Base-by-base conservation (phyloP, 2,797 vertebrate genomes). In the Threskiornis aethiopicus region DNA sequence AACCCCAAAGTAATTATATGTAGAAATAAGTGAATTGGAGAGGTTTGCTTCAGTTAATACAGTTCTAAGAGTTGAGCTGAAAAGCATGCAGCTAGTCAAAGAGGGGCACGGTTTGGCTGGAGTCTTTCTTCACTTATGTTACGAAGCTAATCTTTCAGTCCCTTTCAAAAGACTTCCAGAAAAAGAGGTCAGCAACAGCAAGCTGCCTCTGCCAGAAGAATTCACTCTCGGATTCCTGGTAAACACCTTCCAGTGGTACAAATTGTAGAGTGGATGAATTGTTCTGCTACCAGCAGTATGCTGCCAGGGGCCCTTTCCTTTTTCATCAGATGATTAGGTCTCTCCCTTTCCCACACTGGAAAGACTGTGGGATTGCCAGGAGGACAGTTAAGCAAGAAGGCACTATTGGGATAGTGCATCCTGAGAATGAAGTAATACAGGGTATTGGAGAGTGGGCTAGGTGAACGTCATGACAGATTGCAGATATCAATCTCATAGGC, bases 341-440 rank as follows among this genome's bases (percentile, higher is more conserved):
- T 70, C 70, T 47, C 29, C 17, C 11, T 84, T 65, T 65, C 24
- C 39, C 47, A 24, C 24, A 8, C 17, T 41, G 44, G 26, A 85
- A 64, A 52, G 31, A 73, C 25, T 0, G 0, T 16, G 42, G 35
- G 28, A 25, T 65, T 85, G 17, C 58, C 29, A 51, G 39, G 35
- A 59, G 28, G n/a, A 46, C 11, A 69, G 35, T 47, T 54, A 66
- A 77, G 70, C 42, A 37, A 71, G 46, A 41, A 28, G 16, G n/a
- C 46, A 24, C 13, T 65, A 10, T 12, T 41, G 33, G 37, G 13
- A 73, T 76, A 52, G 58, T 57, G 46, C 19, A 54, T 66, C 21
- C 24, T 26, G 17, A 79, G 39, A 82, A 79, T 51, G 5, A 84
- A 79, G 16, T 58, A 73, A 73, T 28, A 58, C 39, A 69, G n/a